These are phyloP conservation scores for Drosophila ogumai DNA, from an alignment of 1,140 invertebrate species.

Conservation along the genomic window DNA sequence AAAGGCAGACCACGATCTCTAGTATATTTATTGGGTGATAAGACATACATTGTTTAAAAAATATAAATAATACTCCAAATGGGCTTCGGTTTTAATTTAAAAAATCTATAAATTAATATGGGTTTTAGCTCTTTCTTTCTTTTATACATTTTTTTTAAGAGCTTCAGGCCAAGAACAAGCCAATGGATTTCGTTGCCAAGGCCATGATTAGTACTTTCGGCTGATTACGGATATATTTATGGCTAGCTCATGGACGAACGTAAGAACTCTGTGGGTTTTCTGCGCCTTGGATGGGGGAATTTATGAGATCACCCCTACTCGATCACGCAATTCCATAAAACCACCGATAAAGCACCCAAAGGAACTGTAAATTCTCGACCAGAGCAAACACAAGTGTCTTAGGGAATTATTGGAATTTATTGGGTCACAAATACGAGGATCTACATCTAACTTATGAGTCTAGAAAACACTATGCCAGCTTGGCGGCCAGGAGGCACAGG, in stretches of 20 bases:
- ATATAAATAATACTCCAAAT: not conserved
- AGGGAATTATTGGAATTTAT: conserved; percentile 26
- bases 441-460: conserved; percentile 30
- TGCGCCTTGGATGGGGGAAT: conserved; percentile 7
- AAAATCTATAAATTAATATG: conserved; percentile 7
- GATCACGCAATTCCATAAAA: conserved; percentile 12
- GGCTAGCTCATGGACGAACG: not conserved
- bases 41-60: not conserved
- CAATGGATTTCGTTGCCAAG: conserved; percentile 24
- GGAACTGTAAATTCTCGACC: conserved; percentile 21
- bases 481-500: conserved; percentile 49
- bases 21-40: not conserved
- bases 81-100: not conserved
- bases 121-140: not conserved
- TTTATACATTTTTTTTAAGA: not conserved
- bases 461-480: conserved; percentile 31
- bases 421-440: conserved; percentile 11
- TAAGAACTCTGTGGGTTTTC: not conserved
- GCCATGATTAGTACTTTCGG: conserved; percentile 2
- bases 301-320: conserved; percentile 27
- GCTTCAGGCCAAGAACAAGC: not conserved
- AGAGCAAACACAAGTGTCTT: conserved; percentile 13
- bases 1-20: not conserved
- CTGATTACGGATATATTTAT: conserved; percentile 27
- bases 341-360: conserved; percentile 15